Evolutionary conservation across 2,888 invertebrate genomes (phyloP), one percentile per base, ranked within the genome.

Genomic region (Rhagonycha lutea): DNA sequence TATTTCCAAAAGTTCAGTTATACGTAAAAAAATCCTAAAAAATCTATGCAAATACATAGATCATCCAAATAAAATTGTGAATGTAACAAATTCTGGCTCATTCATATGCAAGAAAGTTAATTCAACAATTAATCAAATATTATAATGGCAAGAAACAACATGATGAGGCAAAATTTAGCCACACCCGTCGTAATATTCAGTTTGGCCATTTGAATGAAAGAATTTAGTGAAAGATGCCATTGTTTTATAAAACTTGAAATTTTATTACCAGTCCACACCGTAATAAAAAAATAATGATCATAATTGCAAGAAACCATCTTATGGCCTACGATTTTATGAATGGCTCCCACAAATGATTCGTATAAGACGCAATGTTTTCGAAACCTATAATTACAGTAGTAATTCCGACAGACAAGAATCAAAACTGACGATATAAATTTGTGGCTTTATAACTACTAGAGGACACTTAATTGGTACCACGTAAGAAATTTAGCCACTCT

Each of bases 321-420:
- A 74, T 70, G 68, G 78, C 74, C 71, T 76, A 75, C 76, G 77
- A 82, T 82, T 82, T 83, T 83, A 79, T 83, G 83, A 84, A 85
- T 84, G 84, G 81, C 80, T 82, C 80, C 32, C 72, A 70, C 76
- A 80, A 74, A 73, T 80, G 79, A 75, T 68, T 71, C 76, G 80
- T 80, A 80, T 47, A 73, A 61, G 29, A 70, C 79, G 79, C 78
- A 80, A 80, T 77, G 79, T 79, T 82, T 79, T 73, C 76, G 79
- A 81, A 84, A 86, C 86, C 85, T 83, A 80, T 86, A 82, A 86
- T 86, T 85, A 85, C 77, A 79, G 78, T 79, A 74, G 79, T 82
- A 80, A 83, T 83, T 84, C 82, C 82, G 82, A 80, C 82, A 79
- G 81, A 83, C 83, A 83, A 83, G 84, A 80, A 83, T 83, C 80